Percentiles rank a stretch among this genome's conserved stretches.
Evolutionary conservation across 2,113 vertebrate genomes (phyloP).

Genomic region (Callaeas wilsoni): DNA sequence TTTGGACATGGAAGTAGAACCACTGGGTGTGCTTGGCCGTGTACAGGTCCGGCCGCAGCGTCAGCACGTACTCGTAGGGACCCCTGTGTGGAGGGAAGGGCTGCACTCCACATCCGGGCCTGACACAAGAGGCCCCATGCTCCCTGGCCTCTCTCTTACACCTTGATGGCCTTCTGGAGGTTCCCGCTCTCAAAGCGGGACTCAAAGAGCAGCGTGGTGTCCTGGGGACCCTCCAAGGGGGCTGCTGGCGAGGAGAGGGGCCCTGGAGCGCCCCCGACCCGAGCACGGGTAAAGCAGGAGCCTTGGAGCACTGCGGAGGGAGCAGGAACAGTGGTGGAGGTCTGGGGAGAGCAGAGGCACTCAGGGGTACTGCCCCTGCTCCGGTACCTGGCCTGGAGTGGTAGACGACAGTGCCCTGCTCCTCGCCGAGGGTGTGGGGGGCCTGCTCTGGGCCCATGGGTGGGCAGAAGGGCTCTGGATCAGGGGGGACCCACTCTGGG

Average conservation of each 20-base stretch:
- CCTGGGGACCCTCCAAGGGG: slow-evolving; percentile 46
- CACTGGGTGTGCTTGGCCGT: slow-evolving; percentile 91
- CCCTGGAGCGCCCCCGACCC: slow-evolving; percentile 73
- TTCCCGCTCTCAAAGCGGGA: slow-evolving; percentile 94
- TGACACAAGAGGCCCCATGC: fast-evolving
- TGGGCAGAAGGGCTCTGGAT: slow-evolving; percentile 85
- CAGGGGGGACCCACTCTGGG: slow-evolving; percentile 84
- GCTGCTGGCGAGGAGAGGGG: slow-evolving; percentile 38
- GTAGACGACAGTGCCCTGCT: slow-evolving; percentile 78
- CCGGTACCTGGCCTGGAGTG: slow-evolving; percentile 73
- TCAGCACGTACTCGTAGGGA: slow-evolving; percentile 83
- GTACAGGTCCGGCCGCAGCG: slow-evolving; percentile 84
- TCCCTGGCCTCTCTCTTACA: slow-evolving; percentile 70
- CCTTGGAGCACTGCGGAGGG: slow-evolving; percentile 53
- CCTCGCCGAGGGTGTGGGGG: slow-evolving; percentile 39
- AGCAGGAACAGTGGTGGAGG: fast-evolving
- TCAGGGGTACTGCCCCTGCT: fast-evolving
- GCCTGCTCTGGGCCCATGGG: slow-evolving; percentile 59
- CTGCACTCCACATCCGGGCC: fast-evolving
- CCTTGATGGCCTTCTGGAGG: slow-evolving; percentile 84
- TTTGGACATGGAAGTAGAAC: slow-evolving; percentile 92
- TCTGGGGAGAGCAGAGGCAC: fast-evolving
- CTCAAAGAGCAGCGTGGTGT: slow-evolving; percentile 82
- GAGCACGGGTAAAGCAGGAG: slow-evolving; percentile 77
- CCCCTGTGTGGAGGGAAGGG: slow-evolving; percentile 63